phyloP scores from a whole-genome alignment of 2,797 vertebrate species.

The Malurus leucopterus region DNA sequence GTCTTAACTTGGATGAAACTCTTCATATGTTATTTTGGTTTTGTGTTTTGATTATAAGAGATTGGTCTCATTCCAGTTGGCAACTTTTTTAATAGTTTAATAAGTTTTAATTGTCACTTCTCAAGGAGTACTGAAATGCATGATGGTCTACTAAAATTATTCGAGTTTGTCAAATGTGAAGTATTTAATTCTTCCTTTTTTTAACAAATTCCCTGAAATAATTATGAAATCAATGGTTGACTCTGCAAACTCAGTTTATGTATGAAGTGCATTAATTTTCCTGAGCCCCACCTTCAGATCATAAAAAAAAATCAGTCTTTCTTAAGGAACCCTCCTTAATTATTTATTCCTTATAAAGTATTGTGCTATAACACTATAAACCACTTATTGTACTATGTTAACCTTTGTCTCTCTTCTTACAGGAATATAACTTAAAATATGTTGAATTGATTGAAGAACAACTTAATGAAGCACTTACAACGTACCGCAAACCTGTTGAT shows the following conservation, averaged over 20 bases:
- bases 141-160: background rate
- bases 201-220: background rate
- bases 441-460: constrained; percentile 97
- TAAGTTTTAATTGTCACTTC: background rate
- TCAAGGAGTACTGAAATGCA: background rate
- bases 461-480: constrained; percentile 96
- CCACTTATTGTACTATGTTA: background rate
- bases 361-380: background rate
- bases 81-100: background rate
- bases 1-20: background rate
- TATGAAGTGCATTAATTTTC: background rate
- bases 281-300: background rate
- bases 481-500: constrained; percentile 95
- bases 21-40: background rate
- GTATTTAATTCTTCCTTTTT: background rate
- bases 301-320: background rate
- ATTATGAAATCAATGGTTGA: background rate
- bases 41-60: background rate
- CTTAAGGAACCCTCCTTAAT: background rate
- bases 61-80: background rate
- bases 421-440: constrained; percentile 97
- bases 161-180: background rate
- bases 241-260: background rate
- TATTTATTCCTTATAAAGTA: background rate
- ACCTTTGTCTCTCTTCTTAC: background rate